These are phyloP conservation scores for Mesocentrotus franciscanus DNA, from an alignment of 53 echinoderm and acorn worm genomes.

Conservation along the genomic window DNA sequence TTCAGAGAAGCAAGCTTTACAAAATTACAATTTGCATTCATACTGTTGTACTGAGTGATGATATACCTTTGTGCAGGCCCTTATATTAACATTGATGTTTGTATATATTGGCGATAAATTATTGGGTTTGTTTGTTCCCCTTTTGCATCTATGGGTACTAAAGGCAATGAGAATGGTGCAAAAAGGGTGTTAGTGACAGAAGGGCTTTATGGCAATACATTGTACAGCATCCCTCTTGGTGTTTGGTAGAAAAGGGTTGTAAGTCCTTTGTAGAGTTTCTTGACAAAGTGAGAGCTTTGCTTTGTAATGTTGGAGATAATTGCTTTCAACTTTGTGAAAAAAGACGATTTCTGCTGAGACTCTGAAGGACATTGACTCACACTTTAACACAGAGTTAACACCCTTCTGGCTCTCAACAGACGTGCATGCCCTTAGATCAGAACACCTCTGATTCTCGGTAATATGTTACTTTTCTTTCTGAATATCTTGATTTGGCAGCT, in stretches of 20 bases:
- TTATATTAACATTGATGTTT: not conserved
- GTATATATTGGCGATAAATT: conserved; percentile 32
- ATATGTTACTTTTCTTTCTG: not conserved
- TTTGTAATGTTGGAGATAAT: not conserved
- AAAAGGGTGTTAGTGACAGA: not conserved
- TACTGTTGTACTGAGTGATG: not conserved
- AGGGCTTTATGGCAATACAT: conserved; percentile 27
- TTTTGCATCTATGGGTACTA: not conserved
- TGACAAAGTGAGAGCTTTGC: not conserved
- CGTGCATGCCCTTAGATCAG: not conserved
- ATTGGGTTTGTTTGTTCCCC: not conserved
- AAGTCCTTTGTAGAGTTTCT: not conserved
- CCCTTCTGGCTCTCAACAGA: not conserved
- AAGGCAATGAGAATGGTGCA: conserved; percentile 24
- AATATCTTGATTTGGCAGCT: not conserved
- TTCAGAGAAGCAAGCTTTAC: not conserved
- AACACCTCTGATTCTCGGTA: not conserved
- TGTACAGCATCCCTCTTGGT: not conserved
- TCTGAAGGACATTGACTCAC: no score
- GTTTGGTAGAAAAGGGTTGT: not conserved
- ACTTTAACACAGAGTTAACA: no score
- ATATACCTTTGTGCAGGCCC: not conserved
- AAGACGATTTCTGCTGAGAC: no score
- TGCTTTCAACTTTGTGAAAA: not conserved
- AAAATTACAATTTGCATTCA: not conserved